Base-by-base conservation (phyloP, 2,888 invertebrate genomes). In the Eilema sororculum region DNA sequence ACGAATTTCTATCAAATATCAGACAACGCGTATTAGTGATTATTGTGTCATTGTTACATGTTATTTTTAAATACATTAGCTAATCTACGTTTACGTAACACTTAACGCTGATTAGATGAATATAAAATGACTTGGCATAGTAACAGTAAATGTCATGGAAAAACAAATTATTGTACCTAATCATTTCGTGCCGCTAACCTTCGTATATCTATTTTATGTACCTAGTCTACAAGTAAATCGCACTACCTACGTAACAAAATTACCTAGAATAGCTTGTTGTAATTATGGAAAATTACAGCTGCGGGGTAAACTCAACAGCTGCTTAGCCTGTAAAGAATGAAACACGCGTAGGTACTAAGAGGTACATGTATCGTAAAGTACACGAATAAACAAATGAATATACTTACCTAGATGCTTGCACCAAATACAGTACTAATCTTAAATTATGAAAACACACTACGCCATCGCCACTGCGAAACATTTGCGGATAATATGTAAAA, bases 231-330 rank as follows among this genome's bases (percentile, higher is more conserved):
- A 64, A 80, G 71, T 68, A 74, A 80, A 81, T 71, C 72, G 67
- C 73, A 73, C 70, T 78, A 77, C 80, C 70, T 78, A 77, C 82
- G 78, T 76, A 78, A 79, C 78, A 68, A 74, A 28, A 82, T 74
- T 79, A 71, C 71, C 71, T 72, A 78, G 73, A 76, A 66, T 72
- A 65, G 74, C 63, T 24, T 74, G 71, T 71, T 73, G 68, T 77
- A 73, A 78, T 81, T 74, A 75, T 78, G 84, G 83, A 83, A 84
- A 83, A 83, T 72, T 82, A 84, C 84, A 75, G 70, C 68, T 73
- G 30, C 52, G 69, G 20, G 37, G 67, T 74, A 78, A 73, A 82
- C 52, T 52, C 0, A n/a, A 72, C 73, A 73, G 68, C 24, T 46
- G 41, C 37, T 24, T 61, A 16, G 61, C 16, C 37, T 52, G 56